Conservation (phyloP, 2,797 vertebrate species). For the Delichon dasypus region DNA sequence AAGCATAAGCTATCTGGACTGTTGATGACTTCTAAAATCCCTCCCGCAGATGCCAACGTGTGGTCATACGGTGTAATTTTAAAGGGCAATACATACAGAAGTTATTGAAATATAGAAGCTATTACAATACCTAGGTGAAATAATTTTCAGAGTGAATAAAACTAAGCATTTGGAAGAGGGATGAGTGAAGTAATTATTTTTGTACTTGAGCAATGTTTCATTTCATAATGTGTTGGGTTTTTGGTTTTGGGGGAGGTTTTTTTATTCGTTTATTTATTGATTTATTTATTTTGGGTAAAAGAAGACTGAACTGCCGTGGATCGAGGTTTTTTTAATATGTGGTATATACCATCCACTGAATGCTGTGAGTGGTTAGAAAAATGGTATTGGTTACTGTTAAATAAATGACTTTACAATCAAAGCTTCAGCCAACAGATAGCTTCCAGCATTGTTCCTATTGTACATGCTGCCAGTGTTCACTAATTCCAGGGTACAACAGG, state of each 20-base stretch:
- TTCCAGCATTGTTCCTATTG: background rate
- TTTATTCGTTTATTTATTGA: background rate
- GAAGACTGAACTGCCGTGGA: background rate
- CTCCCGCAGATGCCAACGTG: background rate
- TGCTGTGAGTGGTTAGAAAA: background rate
- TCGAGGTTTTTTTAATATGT: background rate
- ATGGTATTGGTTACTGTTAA: background rate
- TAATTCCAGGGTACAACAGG: background rate
- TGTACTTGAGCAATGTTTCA: background rate
- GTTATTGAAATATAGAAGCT: background rate
- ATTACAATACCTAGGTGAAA: background rate
- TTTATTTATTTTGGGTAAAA: background rate
- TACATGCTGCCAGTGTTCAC: background rate
- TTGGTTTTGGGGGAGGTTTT: accelerated
- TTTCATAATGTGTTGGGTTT: background rate
- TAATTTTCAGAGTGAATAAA: background rate
- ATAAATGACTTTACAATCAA: background rate
- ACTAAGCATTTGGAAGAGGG: background rate
- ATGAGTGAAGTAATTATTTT: background rate
- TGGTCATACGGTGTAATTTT: background rate
- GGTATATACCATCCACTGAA: background rate
- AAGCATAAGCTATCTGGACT: constrained; percentile 13
- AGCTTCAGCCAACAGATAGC: background rate
- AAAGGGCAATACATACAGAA: background rate
- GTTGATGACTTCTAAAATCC: constrained; percentile 14